Percentiles rank a stretch among this genome's conserved stretches.
phyloP scores from a whole-genome alignment of 1,140 invertebrate species.

The Macrobrachium rosenbergii region DNA sequence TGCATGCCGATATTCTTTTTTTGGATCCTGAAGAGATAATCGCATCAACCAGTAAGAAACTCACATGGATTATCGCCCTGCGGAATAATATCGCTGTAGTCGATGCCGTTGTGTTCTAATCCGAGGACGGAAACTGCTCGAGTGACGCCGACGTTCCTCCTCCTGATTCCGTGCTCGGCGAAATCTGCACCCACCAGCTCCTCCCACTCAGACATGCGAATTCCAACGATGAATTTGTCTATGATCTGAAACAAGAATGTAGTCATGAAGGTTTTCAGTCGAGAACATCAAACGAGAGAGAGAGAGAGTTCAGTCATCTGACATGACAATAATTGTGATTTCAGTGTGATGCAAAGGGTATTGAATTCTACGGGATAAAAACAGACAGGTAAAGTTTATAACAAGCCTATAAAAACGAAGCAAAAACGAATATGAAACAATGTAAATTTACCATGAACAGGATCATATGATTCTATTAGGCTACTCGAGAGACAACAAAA shows the following conservation, averaged over 20 bases:
- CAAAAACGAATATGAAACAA: too few relatives aligned
- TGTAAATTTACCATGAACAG: too few relatives aligned
- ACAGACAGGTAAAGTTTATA: too few relatives aligned
- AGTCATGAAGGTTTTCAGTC: not conserved
- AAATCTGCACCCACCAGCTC: conserved; percentile 90
- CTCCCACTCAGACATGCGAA: conserved; percentile 86
- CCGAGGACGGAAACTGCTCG: conserved; percentile 75
- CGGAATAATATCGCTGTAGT: conserved; percentile 48
- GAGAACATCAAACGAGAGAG: not conserved
- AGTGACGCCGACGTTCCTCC: conserved; percentile 75
- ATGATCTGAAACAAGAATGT: conserved; percentile 71
- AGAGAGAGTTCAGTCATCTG: not conserved
- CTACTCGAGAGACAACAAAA: too few relatives aligned
- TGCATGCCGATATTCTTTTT: too few relatives aligned
- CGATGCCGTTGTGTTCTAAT: conserved; percentile 45
- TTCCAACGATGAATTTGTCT: conserved; percentile 80
- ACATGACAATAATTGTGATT: too few relatives aligned
- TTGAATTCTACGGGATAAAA: too few relatives aligned
- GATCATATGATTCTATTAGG: too few relatives aligned
- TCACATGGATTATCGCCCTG: conserved; percentile 65
- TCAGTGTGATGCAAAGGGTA: too few relatives aligned
- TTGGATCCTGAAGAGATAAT: too few relatives aligned
- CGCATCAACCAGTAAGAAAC: not conserved
- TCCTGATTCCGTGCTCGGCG: conserved; percentile 85
- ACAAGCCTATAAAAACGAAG: too few relatives aligned